These are phyloP conservation scores for Anorthoa munda DNA, from an alignment of 2,888 invertebrate genomes.

Conservation along the genomic window DNA sequence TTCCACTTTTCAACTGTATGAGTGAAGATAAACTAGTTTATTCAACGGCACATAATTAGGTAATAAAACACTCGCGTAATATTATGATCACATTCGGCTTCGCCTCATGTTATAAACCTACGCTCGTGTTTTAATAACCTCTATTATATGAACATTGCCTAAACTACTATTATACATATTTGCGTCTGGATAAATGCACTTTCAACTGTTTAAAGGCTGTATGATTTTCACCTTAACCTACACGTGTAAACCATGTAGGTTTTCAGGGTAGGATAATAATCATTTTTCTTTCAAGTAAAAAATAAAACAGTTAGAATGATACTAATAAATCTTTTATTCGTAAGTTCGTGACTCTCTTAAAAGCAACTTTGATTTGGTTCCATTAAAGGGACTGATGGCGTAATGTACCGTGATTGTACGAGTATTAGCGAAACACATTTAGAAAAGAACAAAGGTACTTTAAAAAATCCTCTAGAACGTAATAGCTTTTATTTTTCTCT, in stretches of 20 bases:
- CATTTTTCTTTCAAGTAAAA: too few relatives aligned
- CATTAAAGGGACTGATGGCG: constrained; percentile 39
- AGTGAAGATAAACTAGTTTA: too few relatives aligned
- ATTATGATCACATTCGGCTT: too few relatives aligned
- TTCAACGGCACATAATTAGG: too few relatives aligned
- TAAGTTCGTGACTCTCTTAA: constrained; percentile 28
- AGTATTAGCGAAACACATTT: constrained; percentile 34
- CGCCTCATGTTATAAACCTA: too few relatives aligned
- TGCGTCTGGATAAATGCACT: too few relatives aligned
- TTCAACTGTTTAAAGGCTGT: background rate
- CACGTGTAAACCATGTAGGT: too few relatives aligned
- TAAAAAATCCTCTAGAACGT: background rate
- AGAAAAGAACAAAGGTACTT: constrained; percentile 10
- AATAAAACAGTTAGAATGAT: background rate
- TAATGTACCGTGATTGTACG: constrained; percentile 48
- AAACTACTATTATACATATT: too few relatives aligned
- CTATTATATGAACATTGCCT: too few relatives aligned
- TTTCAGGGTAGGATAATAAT: too few relatives aligned
- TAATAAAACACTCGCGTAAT: too few relatives aligned
- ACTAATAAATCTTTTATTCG: constrained; percentile 20
- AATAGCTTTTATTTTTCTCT: constrained; percentile 1
- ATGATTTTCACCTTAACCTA: background rate
- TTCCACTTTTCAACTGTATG: too few relatives aligned
- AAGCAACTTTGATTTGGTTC: constrained; percentile 51
- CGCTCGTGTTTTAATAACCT: background rate